phyloP scores from a whole-genome alignment of 2,113 vertebrate genomes.

The Meriones unguiculatus region DNA sequence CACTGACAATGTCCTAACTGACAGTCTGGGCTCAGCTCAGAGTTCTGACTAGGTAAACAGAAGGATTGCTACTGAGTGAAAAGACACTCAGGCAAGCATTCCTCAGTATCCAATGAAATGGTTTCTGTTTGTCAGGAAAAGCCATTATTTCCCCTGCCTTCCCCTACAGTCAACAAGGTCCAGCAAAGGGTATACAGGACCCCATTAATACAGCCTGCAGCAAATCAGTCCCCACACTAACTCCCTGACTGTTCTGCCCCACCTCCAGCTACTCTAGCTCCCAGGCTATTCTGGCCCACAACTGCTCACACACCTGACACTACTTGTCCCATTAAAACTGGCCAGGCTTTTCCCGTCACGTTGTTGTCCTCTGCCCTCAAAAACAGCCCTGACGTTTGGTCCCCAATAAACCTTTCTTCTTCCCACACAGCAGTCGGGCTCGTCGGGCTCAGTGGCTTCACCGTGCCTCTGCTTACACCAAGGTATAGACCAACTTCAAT shows the following conservation, averaged over 20 bases:
- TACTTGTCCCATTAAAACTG: too few relatives aligned
- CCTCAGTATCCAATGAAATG: neutral
- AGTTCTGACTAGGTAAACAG: neutral
- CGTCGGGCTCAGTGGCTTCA: neutral
- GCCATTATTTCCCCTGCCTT: neutral
- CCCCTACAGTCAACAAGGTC: too few relatives aligned
- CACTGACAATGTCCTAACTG: neutral
- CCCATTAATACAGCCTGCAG: too few relatives aligned
- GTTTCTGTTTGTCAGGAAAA: neutral
- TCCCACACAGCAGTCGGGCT: neutral
- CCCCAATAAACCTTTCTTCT: neutral
- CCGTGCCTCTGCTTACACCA: too few relatives aligned
- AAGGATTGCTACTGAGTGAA: too few relatives aligned
- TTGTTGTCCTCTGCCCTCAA: neutral
- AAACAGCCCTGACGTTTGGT: neutral
- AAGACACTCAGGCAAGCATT: neutral
- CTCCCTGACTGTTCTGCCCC: too few relatives aligned
- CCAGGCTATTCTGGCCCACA: too few relatives aligned
- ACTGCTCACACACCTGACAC: too few relatives aligned
- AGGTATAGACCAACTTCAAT: too few relatives aligned
- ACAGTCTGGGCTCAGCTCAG: neutral
- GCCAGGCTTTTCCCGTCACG: neutral
- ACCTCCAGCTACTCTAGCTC: neutral
- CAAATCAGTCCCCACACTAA: too few relatives aligned
- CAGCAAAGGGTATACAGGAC: too few relatives aligned